Conservation (phyloP, 2,113 vertebrate species). For the Charina bottae region DNA sequence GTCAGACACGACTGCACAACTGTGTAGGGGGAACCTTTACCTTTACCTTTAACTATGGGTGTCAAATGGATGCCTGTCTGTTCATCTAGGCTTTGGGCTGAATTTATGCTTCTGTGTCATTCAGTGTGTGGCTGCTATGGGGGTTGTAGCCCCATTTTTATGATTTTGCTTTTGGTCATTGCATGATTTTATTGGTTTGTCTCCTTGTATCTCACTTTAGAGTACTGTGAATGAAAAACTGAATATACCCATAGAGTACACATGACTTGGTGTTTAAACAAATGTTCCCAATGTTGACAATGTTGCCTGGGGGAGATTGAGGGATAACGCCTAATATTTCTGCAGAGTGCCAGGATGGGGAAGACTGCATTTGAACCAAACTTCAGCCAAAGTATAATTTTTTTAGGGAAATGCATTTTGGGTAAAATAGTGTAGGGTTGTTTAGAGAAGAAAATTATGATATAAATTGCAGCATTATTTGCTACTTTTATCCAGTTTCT, state of each 20-base stretch:
- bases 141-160: not conserved
- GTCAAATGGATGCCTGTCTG: not conserved
- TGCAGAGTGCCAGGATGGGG: not conserved
- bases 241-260: not conserved
- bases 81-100: not conserved
- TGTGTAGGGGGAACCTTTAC: too few species aligned
- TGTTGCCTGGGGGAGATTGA: not conserved
- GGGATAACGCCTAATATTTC: not conserved
- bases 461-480: not conserved
- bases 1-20: too few species aligned
- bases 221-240: not conserved
- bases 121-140: not conserved
- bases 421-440: not conserved
- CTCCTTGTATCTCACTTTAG: not conserved
- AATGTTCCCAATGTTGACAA: not conserved
- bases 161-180: not conserved
- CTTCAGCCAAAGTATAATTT: not conserved
- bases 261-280: not conserved
- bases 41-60: too few species aligned
- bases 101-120: not conserved
- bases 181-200: not conserved
- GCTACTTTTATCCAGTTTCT: not conserved
- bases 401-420: not conserved
- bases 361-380: not conserved
- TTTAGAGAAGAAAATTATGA: not conserved